These are phyloP conservation scores for Macquaria australasica DNA, from an alignment of 2,113 vertebrate species.

Conservation along the genomic window DNA sequence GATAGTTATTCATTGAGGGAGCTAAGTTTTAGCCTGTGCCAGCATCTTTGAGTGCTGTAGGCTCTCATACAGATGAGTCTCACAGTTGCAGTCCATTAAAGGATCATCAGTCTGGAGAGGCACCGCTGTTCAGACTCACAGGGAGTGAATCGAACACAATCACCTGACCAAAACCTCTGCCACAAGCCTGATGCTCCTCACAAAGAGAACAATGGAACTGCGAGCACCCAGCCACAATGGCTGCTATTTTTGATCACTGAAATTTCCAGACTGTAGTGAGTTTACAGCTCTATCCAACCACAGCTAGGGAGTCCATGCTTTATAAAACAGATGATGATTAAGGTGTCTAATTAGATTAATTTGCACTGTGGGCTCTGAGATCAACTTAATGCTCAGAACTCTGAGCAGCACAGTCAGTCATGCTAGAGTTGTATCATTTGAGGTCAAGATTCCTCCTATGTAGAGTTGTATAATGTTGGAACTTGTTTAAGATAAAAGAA, in stretches of 20 bases:
- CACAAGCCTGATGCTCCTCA: constrained; percentile 13
- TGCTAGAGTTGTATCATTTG: background rate
- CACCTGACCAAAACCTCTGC: constrained; percentile 20
- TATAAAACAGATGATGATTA: constrained; percentile 28
- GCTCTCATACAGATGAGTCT: constrained; percentile 34
- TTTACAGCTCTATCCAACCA: constrained; percentile 13
- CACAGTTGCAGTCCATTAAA: constrained; percentile 53
- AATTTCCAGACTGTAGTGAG: background rate
- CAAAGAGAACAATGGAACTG: constrained; percentile 33
- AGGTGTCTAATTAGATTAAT: constrained; percentile 24
- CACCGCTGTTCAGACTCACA: constrained; percentile 30
- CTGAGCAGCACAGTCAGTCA: background rate
- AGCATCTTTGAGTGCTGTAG: constrained; percentile 15
- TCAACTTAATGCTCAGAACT: background rate
- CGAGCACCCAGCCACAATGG: background rate
- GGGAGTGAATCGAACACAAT: constrained; percentile 26
- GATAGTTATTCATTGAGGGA: constrained; percentile 27
- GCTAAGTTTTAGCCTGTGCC: constrained; percentile 19
- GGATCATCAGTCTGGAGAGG: constrained; percentile 44
- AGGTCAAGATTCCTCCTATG: background rate
- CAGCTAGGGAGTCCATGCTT: constrained; percentile 1
- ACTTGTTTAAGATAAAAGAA: background rate
- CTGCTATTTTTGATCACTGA: constrained; percentile 32
- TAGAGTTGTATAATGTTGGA: background rate
- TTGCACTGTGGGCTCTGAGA: constrained; percentile 9